Evolutionary conservation across 2,888 invertebrate genomes (phyloP), one percentile per base, ranked within the genome.

Genomic region (Stenodera caucasica): DNA sequence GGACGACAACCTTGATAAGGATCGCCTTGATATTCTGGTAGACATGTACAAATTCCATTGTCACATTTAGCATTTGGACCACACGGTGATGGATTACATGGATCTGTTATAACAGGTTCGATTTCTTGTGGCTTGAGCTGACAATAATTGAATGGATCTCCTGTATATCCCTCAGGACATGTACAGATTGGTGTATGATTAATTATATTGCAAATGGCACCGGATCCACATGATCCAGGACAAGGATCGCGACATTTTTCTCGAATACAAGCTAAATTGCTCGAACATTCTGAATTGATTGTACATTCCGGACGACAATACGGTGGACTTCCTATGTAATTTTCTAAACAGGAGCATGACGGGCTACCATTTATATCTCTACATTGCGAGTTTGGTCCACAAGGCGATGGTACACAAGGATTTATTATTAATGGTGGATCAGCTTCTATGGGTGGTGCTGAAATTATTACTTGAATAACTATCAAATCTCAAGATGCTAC

Each of bases 341-440:
- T 82, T 2, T 82, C 75, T 35, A 85, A 73, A 70, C 88, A 88
- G 11, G 85, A 82, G 69, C 88, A 88, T 1, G 89, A 85, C 7
- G 89, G 88, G 74, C 72, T 78, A 67, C 74, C 73, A 54, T 74
- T 75, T 55, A 86, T 78, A 72, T 88, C 88, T 58, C 86, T 86
- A 75, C 93, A 93, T 74, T 89, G 84, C 69, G 90, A 88, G 75
- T 92, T 91, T 6, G 91, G 86, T 18, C 92, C 92, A 73, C 92
- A 92, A 0, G 92, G 92, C 32, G 90, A 88, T 54, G 92, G 92
- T 53, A 85, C 80, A 70, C 90, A 90, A 11, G 88, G 88, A 69
- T 86, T 84, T 2, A 77, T 70, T 55, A 80, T 75, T 50, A 78
- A 77, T 53, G 77, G 77, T 57, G 58, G 54, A 49, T 55, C 49